Conservation (phyloP, 2,888 invertebrate genomes). For the Tenodera sinensis region DNA sequence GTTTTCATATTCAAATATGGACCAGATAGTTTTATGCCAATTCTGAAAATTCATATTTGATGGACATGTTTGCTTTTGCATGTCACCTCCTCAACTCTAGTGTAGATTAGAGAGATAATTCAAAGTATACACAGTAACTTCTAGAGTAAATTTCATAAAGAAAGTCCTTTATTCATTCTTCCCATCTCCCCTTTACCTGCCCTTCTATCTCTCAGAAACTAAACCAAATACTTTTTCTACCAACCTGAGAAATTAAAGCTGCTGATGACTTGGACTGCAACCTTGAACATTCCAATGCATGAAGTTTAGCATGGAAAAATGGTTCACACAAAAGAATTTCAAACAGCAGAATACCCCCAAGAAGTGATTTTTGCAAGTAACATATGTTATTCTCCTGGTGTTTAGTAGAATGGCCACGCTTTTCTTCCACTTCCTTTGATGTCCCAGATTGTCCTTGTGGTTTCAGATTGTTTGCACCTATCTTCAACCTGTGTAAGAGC, state of each 20-base stretch:
- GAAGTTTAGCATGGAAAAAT: constrained; percentile 65
- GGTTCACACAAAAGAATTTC: constrained; percentile 66
- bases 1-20: too few relatives aligned
- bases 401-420: not conserved
- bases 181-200: not conserved
- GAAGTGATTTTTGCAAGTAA: constrained; percentile 62
- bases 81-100: too few relatives aligned
- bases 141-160: too few relatives aligned
- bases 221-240: not conserved
- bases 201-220: not conserved
- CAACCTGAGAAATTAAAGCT: constrained; percentile 54
- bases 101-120: too few relatives aligned
- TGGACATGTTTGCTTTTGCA: too few relatives aligned
- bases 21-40: too few relatives aligned
- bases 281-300: constrained; percentile 61
- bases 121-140: too few relatives aligned
- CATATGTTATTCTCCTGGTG: constrained; percentile 36
- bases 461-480: not conserved
- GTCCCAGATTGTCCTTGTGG: not conserved
- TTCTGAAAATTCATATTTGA: too few relatives aligned
- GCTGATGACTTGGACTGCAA: constrained; percentile 54
- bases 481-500: not conserved
- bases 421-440: not conserved
- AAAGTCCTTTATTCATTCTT: too few relatives aligned
- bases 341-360: constrained; percentile 66